phyloP scores from a whole-genome alignment of 2,888 invertebrate genomes.

The Oasisia sp. region DNA sequence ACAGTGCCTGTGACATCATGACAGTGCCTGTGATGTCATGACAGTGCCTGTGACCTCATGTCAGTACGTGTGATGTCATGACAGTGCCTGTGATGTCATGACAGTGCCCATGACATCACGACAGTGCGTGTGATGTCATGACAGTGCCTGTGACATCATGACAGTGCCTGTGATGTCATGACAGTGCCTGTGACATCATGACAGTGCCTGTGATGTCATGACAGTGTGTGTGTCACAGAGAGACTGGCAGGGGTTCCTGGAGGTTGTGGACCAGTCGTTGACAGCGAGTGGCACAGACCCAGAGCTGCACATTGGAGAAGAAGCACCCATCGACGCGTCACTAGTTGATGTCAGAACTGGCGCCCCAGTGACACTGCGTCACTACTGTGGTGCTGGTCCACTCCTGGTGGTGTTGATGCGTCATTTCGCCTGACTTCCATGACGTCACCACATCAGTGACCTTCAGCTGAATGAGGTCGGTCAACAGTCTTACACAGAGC shows the following conservation, averaged over 20 bases:
- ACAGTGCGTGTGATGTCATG: too few relatives aligned
- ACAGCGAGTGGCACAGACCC: background rate
- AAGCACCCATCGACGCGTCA: conserved; percentile 20
- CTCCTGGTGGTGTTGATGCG: conserved; percentile 53
- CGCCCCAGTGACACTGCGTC: conserved; percentile 41
- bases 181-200: too few relatives aligned
- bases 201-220: background rate
- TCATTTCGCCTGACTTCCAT: conserved; percentile 63
- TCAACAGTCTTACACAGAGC: background rate
- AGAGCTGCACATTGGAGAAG: conserved; percentile 21
- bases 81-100: too few relatives aligned
- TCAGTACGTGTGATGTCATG: too few relatives aligned
- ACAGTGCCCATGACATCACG: too few relatives aligned
- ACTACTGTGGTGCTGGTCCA: conserved; percentile 38
- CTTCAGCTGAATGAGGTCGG: conserved; percentile 44
- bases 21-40: too few relatives aligned
- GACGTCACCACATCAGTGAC: conserved; percentile 56
- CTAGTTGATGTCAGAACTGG: conserved; percentile 49
- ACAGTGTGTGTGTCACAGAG: background rate
- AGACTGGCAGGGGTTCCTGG: background rate
- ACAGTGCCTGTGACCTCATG: too few relatives aligned
- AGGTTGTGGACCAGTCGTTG: background rate
- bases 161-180: too few relatives aligned
- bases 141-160: too few relatives aligned
- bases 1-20: too few relatives aligned